Conservation (phyloP, 2,888 invertebrate genomes). For the Diloba caeruleocephala region DNA sequence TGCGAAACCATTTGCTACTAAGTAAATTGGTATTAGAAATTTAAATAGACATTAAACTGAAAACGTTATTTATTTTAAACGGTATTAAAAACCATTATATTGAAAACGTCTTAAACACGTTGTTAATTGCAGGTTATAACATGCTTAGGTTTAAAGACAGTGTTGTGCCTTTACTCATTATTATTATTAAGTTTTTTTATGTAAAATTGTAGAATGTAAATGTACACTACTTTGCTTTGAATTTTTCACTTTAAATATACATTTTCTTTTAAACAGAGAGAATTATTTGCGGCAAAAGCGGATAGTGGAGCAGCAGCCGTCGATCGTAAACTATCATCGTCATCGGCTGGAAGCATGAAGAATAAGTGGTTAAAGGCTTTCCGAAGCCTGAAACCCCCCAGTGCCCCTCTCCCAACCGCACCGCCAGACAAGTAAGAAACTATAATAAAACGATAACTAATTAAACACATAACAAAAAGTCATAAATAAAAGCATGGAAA, state of each 20-base stretch:
- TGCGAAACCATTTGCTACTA: too few species aligned
- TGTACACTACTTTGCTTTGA: too few species aligned
- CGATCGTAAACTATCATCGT: slow-evolving; percentile 95
- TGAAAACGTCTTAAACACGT: too few species aligned
- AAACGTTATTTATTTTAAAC: too few species aligned
- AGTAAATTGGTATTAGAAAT: too few species aligned
- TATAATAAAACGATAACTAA: slow-evolving; percentile 16
- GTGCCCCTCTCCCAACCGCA: slow-evolving; percentile 86
- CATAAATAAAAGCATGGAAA: slow-evolving; percentile 47
- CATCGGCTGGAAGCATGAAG: slow-evolving; percentile 97
- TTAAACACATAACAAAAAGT: slow-evolving; percentile 30
- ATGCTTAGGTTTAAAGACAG: too few species aligned
- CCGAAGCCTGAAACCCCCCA: slow-evolving; percentile 96
- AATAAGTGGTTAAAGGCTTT: slow-evolving; percentile 99
- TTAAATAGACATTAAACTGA: too few species aligned
- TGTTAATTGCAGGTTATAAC: too few species aligned
- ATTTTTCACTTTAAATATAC: not conserved
- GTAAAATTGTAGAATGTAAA: too few species aligned
- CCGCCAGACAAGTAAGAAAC: slow-evolving; percentile 82
- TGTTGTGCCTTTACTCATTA: too few species aligned
- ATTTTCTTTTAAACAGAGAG: slow-evolving; percentile 91
- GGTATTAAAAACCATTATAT: too few species aligned
- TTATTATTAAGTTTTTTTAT: too few species aligned
- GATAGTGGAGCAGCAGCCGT: slow-evolving; percentile 92
- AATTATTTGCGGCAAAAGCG: slow-evolving; percentile 94